Percentiles rank a stretch among this genome's conserved stretches.
Conservation (phyloP, 2,797 vertebrate genomes). For the Clarias fuscus region DNA sequence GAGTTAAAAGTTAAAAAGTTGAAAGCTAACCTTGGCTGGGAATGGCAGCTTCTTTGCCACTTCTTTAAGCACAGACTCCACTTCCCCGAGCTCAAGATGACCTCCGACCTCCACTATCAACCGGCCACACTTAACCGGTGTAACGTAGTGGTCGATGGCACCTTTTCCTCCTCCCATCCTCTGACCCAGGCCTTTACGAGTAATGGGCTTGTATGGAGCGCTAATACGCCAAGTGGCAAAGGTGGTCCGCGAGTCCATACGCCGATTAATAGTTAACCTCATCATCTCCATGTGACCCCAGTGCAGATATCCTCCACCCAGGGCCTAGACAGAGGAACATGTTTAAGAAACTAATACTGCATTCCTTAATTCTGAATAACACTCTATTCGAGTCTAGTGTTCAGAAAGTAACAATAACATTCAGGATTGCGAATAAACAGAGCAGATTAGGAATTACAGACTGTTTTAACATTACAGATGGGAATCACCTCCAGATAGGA, state of each 20-base stretch:
- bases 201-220: slow-evolving; percentile 84
- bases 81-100: slow-evolving; percentile 80
- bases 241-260: slow-evolving; percentile 79
- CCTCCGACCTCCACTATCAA: slow-evolving; percentile 90
- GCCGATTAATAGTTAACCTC: slow-evolving; percentile 86
- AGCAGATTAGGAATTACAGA: background rate
- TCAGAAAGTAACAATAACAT: background rate
- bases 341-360: background rate
- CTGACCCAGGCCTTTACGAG: slow-evolving; percentile 87
- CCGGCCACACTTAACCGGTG: slow-evolving; percentile 79
- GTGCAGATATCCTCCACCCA: slow-evolving; percentile 90
- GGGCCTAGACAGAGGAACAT: slow-evolving; percentile 71
- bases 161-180: slow-evolving; percentile 98
- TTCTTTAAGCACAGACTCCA: slow-evolving; percentile 75
- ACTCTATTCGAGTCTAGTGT: too few relatives aligned
- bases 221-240: slow-evolving; percentile 88
- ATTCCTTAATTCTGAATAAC: background rate
- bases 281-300: slow-evolving; percentile 98
- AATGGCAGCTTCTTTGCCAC: slow-evolving; percentile 91
- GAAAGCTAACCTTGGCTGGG: slow-evolving; percentile 73
- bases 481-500: too few relatives aligned
- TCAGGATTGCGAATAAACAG: background rate
- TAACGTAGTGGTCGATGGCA: slow-evolving; percentile 89
- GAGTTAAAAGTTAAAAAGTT: slow-evolving; percentile 45
- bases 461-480: background rate